Percentiles rank a stretch among this genome's conserved stretches.
phyloP scores from a whole-genome alignment of 2,888 invertebrate species.

The Lasioglossum villosulum region DNA sequence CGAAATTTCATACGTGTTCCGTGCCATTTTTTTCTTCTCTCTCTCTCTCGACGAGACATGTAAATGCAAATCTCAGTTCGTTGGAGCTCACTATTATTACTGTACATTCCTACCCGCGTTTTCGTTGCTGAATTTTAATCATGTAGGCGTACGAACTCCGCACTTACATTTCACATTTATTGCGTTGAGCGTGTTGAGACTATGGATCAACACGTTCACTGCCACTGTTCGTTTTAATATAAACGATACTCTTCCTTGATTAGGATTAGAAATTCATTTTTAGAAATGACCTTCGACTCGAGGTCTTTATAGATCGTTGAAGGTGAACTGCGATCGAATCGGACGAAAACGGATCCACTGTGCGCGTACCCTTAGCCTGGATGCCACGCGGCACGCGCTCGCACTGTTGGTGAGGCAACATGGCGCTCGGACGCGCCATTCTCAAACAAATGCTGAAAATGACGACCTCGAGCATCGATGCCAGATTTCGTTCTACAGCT shows the following conservation, averaged over 20 bases:
- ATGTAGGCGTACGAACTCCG: not conserved
- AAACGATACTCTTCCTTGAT: not conserved
- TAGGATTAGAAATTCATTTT: not conserved
- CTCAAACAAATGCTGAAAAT: too few species aligned
- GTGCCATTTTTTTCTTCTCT: not conserved
- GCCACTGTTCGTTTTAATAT: not conserved
- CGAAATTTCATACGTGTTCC: not conserved
- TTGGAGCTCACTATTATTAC: not conserved
- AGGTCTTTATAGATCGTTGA: too few species aligned
- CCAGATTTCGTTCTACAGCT: too few species aligned
- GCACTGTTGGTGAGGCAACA: too few species aligned
- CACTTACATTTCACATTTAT: not conserved
- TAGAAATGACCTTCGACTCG: not conserved
- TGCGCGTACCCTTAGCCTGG: too few species aligned
- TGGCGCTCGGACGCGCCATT: too few species aligned
- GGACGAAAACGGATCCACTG: too few species aligned
- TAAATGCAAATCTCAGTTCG: not conserved
- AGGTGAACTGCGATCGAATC: too few species aligned
- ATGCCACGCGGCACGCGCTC: too few species aligned
- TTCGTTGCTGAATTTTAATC: not conserved
- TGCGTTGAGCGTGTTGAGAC: not conserved
- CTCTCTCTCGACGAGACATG: not conserved
- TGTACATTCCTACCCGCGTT: not conserved
- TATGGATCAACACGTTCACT: not conserved
- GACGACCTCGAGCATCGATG: too few species aligned